phyloP scores from a whole-genome alignment of 2,797 vertebrate species.

The Acanthurus tractus region DNA sequence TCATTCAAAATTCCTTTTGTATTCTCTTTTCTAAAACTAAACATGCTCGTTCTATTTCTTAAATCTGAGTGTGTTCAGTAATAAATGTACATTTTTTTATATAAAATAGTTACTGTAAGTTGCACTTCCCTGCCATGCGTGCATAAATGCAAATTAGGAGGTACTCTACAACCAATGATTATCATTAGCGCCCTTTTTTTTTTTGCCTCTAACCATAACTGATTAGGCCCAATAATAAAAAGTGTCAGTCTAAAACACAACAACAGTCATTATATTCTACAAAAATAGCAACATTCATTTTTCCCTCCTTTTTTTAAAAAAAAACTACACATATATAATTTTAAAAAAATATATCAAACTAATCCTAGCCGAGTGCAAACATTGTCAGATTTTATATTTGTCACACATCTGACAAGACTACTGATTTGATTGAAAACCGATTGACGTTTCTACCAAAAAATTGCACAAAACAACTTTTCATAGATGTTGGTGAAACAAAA shows the following conservation, averaged over 20 bases:
- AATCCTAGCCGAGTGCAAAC: conserved; percentile 92
- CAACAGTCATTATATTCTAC: conserved; percentile 77
- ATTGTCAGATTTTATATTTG: conserved; percentile 88
- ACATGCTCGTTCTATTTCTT: conserved; percentile 55
- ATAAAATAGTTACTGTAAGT: conserved; percentile 73
- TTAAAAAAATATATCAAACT: conserved; percentile 91
- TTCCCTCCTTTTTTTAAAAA: conserved; percentile 66
- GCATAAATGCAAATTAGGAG: conserved; percentile 74
- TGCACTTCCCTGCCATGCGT: conserved; percentile 73
- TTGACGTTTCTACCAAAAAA: conserved; percentile 69
- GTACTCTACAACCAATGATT: conserved; percentile 76
- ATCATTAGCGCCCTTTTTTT: conserved; percentile 71
- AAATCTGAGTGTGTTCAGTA: conserved; percentile 61
- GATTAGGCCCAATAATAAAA: conserved; percentile 70
- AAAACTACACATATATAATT: conserved; percentile 66
- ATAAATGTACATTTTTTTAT: conserved; percentile 70
- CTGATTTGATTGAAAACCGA: conserved; percentile 78
- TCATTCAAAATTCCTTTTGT: conserved; percentile 54
- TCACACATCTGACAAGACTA: conserved; percentile 88
- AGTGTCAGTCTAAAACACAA: conserved; percentile 73
- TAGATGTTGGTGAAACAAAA: conserved; percentile 53
- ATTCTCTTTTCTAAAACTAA: conserved; percentile 68
- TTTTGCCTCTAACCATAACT: conserved; percentile 54
- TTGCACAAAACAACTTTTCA: conserved; percentile 67
- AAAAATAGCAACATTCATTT: conserved; percentile 86